Base-by-base conservation (phyloP, 2,888 invertebrate genomes). In the Heliconius hortense region DNA sequence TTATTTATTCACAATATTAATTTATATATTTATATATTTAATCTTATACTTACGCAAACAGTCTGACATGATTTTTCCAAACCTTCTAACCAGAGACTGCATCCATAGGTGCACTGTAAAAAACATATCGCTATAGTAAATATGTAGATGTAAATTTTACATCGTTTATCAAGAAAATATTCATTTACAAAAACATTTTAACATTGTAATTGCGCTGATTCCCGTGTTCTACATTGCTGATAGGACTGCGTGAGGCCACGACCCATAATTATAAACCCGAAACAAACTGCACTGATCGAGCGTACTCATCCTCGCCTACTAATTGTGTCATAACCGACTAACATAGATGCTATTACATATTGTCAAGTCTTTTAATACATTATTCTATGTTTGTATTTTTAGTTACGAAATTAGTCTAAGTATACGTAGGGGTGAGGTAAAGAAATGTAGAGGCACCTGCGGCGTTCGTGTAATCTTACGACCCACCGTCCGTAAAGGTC, bases 91-190 rank as follows among this genome's bases (percentile, higher is more conserved):
- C 97, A 97, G 79, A 96, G 92, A 83, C 95, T 95, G 90, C 98
- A 98, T 76, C 98, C 98, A 87, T 95, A 95, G 77, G 95, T 94
- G 88, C 98, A 98, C 98, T 98, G 95, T 77, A 95, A 96, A 86
- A 86, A 86, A 88, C 21, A 66, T 5, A 48, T 18, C 18, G 48
- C 18, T 48, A 48, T 18, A 48, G 18, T 48, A 18, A 48, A 18
- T 56, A n/a, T 56, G 1, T 56, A n/a, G 18, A 56, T 48, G 4
- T 48, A 18, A 43, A 18, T 43, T 67, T 48, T 24, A 67, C 7
- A 26, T 35, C 21, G 11, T n/a, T 39, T 66, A 39, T 64, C 13
- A 39, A 13, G 15, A 64, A 64, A 64, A 63, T 35, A 5, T 66
- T 21, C 18, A 15, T 66, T 66, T n/a, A 66, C 39, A 39, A 39